Base-by-base conservation (phyloP, 2,888 invertebrate genomes). In the Drosophila pullipes region DNA sequence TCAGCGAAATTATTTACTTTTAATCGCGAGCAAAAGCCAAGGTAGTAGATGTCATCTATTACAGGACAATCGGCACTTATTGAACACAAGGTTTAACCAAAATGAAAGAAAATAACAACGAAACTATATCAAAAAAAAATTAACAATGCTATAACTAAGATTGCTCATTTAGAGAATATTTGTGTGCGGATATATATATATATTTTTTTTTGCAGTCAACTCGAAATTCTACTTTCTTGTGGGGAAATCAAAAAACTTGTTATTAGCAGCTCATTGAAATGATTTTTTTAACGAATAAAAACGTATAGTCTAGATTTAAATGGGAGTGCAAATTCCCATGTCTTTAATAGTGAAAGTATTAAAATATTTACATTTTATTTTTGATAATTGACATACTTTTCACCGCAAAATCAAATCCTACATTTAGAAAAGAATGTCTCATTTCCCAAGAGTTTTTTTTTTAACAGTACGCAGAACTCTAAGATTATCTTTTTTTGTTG, bases 31-130 rank as follows among this genome's bases (percentile, higher is more conserved):
- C 22, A 16, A 76, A 61, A 66, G 50, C 61, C 69, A 66, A 66
- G 41, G 54, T 69, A 67, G 69, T 62, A 52, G 52, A 67, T 52
- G 53, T 41, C 64, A 39, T 2, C 30, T 54, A 75, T 79, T 79
- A 81, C 66, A 77, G 65, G 66, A 61, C 9, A 16, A 47, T 33
- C 3, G 0, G 16, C n/a, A 13, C 33, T 1, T 28, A 33, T 0
- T 33, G 10, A 52, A 33, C 18, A 66, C 22, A 22, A 22, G 58
- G 30, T 22, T 37, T 49, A 3, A 35, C 11, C 13, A 31, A 18
- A n/a, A 13, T 16, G 31, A 44, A 67, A 55, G 5, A 2, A 0
- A 10, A 25, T 1, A 1, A 1, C 11, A 33, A 33, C 4, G 4
- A 33, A 35, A 1, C 35, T 13, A 13, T 35, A 16, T 1, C 0